Evolutionary conservation across 2,797 vertebrate genomes (phyloP), one percentile per base, ranked within the genome.

Genomic region (Synaphobranchus kaupii): DNA sequence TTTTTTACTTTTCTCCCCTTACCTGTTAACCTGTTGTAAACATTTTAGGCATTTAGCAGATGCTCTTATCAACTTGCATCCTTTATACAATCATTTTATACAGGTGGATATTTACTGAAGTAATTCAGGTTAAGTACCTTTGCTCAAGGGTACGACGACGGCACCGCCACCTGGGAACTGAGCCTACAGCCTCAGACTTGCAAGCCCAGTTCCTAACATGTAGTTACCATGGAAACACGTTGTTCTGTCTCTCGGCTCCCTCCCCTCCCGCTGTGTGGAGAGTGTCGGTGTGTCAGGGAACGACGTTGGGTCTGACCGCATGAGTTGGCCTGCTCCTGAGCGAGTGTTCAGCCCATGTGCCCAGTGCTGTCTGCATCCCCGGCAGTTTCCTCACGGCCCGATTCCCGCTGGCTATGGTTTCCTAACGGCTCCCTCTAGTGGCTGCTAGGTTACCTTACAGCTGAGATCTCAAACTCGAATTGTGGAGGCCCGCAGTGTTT

Each of bases 301-400:
- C 22, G 60, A 31, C 20, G 39, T 39, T 47, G 39, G 76, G 34
- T 80, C 34, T 44, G 39, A 47, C 9, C 9, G 76, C 44, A 39
- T 47, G 34, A n/a, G 93, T 92, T 93, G 86, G 87, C 92, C 92
- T 92, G 50, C 91, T 93, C 92, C 91, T 92, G 96, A 44, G 31
- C 47, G 39, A 47, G 95, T 96, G 95, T 94, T 94, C 93, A 88
- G 93, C 94, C 95, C 93, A 93, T 94, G 92, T 93, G 94, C 93
- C 17, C 94, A 94, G 94, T 96, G 94, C 94, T 95, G 95, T 95
- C 89, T 93, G 94, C 94, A 94, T 94, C 95, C 92, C 94, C 94
- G 93, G 95, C 95, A 96, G 95, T 95, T 90, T 94, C 94, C 95
- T 95, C 93, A 94, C 94, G 96, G 96, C 96, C 92, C 94, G 85